Conservation (phyloP, 2,888 invertebrate genomes). For the Limulus polyphemus region DNA sequence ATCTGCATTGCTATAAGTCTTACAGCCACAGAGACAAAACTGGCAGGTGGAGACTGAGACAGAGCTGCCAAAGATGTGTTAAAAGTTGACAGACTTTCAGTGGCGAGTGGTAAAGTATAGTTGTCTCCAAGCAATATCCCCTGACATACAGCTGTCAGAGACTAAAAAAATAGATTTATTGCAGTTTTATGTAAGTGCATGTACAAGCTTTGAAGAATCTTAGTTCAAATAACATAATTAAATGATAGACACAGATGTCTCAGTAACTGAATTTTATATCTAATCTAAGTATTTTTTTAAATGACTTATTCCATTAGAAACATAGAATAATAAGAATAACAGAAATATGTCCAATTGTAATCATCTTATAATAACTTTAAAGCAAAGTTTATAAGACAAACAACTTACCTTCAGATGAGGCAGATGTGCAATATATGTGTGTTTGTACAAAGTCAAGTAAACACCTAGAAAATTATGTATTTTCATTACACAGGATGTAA, state of each 20-base stretch:
- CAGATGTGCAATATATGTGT: slow-evolving; percentile 85
- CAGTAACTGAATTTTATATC: too few relatives aligned
- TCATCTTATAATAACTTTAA: too few relatives aligned
- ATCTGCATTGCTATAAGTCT: slow-evolving; percentile 87
- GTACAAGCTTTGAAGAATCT: too few relatives aligned
- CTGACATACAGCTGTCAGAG: slow-evolving; percentile 45
- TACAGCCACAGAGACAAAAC: slow-evolving; percentile 93
- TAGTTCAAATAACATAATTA: too few relatives aligned
- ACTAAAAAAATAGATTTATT: slow-evolving; percentile 39
- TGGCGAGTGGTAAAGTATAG: slow-evolving; percentile 6
- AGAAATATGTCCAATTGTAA: neutral
- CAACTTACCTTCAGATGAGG: slow-evolving; percentile 75
- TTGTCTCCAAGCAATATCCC: slow-evolving; percentile 55
- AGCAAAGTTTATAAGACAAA: too few relatives aligned
- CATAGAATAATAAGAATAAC: too few relatives aligned
- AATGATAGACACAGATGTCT: too few relatives aligned
- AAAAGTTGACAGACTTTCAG: slow-evolving; percentile 21
- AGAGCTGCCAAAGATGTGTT: slow-evolving; percentile 55
- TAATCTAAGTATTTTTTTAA: too few relatives aligned
- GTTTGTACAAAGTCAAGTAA: slow-evolving; percentile 81
- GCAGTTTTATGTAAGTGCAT: too few relatives aligned
- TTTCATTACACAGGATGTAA: neutral
- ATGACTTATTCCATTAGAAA: too few relatives aligned
- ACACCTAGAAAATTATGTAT: slow-evolving; percentile 44
- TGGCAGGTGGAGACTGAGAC: slow-evolving; percentile 55